Percentiles rank a stretch among this genome's conserved stretches.
phyloP scores from a whole-genome alignment of 2,797 vertebrate species.

The Sebastes cheni region DNA sequence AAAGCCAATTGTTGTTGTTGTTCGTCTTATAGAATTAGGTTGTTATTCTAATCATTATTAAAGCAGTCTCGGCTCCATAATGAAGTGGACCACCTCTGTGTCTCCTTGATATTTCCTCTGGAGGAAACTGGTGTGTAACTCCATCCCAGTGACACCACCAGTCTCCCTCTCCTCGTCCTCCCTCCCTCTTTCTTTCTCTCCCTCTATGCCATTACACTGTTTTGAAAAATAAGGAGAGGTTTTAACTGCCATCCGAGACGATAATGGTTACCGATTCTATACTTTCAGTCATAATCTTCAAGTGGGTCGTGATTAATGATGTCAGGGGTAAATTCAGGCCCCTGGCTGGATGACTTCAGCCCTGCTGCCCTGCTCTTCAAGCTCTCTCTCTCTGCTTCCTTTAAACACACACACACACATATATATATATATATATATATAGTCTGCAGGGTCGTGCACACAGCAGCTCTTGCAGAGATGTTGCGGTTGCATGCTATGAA shows the following conservation, averaged over 20 bases:
- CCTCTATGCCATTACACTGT: conserved; percentile 71
- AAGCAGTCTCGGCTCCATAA: background rate
- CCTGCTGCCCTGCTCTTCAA: conserved; percentile 76
- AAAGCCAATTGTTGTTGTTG: background rate
- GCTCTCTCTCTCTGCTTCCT: conserved; percentile 53
- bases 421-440: too few species aligned
- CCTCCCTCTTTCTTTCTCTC: background rate
- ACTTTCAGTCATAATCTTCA: conserved; percentile 91
- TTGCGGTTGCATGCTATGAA: conserved; percentile 54
- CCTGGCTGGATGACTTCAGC: conserved; percentile 80
- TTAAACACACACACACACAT: conserved; percentile 13
- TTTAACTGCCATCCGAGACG: conserved; percentile 85
- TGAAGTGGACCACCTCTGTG: conserved; percentile 30
- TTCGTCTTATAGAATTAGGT: background rate
- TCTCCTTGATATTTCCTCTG: conserved; percentile 47
- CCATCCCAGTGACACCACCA: conserved; percentile 55
- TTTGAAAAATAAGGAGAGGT: conserved; percentile 84
- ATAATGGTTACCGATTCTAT: conserved; percentile 88
- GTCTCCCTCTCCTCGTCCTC: background rate
- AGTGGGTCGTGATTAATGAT: conserved; percentile 91
- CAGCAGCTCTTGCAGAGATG: conserved; percentile 31
- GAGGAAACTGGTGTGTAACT: conserved; percentile 43
- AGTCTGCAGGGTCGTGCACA: background rate
- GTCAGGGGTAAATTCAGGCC: conserved; percentile 73
- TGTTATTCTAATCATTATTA: background rate